Conservation (phyloP, 2,113 vertebrate species). For the Eulemur rufifrons region DNA sequence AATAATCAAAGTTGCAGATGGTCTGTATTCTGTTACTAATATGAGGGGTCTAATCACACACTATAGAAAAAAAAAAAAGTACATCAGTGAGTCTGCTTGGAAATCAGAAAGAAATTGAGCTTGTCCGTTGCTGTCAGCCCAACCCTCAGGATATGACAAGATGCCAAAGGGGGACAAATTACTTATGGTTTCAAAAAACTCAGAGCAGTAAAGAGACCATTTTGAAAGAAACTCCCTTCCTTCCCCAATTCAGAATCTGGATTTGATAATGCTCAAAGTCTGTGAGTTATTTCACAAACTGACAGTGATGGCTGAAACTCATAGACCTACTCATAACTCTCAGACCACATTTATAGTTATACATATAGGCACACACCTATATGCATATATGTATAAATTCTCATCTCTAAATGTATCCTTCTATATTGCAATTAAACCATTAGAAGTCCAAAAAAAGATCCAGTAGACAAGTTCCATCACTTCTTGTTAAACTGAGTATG, state of each 20-base stretch:
- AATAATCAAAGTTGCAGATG: conserved; percentile 53
- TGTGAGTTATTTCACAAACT: neutral
- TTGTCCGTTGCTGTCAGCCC: conserved; percentile 43
- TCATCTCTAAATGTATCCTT: neutral
- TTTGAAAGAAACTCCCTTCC: neutral
- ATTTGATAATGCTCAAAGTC: neutral
- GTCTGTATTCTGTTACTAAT: conserved; percentile 27
- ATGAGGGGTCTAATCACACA: conserved; percentile 28
- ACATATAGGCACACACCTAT: too few relatives aligned
- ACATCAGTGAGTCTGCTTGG: neutral
- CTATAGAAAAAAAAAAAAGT: neutral
- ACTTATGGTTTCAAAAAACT: neutral
- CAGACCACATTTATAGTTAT: neutral
- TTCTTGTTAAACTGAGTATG: neutral
- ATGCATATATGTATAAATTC: neutral
- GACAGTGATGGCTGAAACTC: neutral
- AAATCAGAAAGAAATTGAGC: conserved; percentile 49
- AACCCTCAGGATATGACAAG: conserved; percentile 47
- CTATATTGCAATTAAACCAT: neutral
- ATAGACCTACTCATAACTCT: neutral
- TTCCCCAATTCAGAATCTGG: neutral
- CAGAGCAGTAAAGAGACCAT: neutral
- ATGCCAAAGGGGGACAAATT: neutral
- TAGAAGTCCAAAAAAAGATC: neutral
- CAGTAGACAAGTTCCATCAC: neutral